Evolutionary conservation across 2,888 invertebrate species (phyloP).

Genomic region (Ommatoiulus sabulosus): DNA sequence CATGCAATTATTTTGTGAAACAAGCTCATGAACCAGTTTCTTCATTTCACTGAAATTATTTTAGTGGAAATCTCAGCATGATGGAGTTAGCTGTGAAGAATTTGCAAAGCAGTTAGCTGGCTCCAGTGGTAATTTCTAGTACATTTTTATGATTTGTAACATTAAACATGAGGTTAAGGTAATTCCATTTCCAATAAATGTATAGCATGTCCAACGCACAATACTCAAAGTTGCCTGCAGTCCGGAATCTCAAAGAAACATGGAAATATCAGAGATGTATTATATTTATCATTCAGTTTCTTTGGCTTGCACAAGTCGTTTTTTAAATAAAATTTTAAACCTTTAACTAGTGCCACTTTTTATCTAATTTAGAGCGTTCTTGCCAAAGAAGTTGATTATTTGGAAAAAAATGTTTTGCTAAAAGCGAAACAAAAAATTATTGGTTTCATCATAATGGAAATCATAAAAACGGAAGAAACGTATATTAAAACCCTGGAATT

Average conservation of each 20-base stretch:
- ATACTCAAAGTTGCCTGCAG: background rate
- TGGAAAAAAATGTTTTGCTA: background rate
- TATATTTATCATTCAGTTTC: background rate
- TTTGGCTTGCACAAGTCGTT: background rate
- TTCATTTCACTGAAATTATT: background rate
- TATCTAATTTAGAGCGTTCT: background rate
- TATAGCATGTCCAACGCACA: background rate
- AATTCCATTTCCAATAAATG: background rate
- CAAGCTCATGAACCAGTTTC: background rate
- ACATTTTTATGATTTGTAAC: background rate
- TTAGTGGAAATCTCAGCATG: slow-evolving; percentile 1
- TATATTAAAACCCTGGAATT: background rate
- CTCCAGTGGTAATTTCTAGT: background rate
- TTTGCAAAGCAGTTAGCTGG: background rate
- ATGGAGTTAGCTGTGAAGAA: background rate
- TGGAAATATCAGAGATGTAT: background rate
- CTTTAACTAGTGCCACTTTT: background rate
- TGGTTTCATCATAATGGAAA: background rate
- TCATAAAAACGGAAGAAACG: background rate
- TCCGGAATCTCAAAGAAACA: background rate
- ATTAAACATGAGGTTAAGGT: background rate
- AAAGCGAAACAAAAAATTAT: background rate
- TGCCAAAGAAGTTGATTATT: background rate
- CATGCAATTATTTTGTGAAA: background rate
- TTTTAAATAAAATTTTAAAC: background rate